phyloP scores from a whole-genome alignment of 2,888 invertebrate genomes.

The Leptinotarsa haldemani region DNA sequence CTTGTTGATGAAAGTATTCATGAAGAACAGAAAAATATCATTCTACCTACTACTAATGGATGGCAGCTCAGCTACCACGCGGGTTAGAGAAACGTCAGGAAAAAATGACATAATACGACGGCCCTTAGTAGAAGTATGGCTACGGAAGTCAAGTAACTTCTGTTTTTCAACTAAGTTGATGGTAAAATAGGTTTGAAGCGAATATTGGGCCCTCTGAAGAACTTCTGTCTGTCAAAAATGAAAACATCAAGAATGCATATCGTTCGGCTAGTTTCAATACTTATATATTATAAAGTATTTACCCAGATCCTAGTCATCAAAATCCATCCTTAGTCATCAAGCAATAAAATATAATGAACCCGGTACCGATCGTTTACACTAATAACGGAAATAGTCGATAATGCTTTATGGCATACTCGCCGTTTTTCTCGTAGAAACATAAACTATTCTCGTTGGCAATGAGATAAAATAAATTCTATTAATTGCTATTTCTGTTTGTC shows the following conservation, averaged over 20 bases:
- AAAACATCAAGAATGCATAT: background rate
- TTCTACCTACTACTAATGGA: no score
- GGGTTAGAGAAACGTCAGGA: no score
- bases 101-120: no score
- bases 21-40: no score
- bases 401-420: conserved; percentile 4
- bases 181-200: no score
- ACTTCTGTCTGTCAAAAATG: no score
- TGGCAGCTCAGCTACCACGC: no score
- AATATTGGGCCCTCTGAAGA: no score
- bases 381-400: background rate
- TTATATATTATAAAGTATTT: background rate
- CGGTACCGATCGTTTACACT: background rate
- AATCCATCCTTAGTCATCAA: background rate
- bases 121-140: no score
- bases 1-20: no score
- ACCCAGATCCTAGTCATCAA: background rate
- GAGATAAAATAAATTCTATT: conserved; percentile 1
- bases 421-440: conserved; percentile 15
- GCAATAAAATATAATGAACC: conserved; percentile 11
- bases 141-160: no score
- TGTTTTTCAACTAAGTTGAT: no score
- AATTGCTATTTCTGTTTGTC: conserved; percentile 6
- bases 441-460: conserved; percentile 14
- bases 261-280: background rate